phyloP scores from a whole-genome alignment of 2,888 invertebrate genomes.

The Schizotus pectinicornis region DNA sequence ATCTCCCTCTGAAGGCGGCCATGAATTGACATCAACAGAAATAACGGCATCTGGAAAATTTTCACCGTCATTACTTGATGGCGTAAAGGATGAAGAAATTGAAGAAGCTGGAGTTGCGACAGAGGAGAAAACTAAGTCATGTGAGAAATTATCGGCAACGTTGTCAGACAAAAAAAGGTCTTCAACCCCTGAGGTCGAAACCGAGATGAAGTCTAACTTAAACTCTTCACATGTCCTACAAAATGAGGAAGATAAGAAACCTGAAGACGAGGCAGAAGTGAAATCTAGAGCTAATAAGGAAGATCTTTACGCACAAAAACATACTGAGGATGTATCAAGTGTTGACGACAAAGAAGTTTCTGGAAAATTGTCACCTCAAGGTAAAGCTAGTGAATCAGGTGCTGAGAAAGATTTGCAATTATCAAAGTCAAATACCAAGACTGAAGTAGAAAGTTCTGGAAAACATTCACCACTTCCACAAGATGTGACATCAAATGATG shows the following conservation, averaged over 20 bases:
- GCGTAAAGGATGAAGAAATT: slow-evolving; percentile 9
- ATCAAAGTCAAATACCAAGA: background rate
- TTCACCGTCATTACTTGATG: slow-evolving; percentile 12
- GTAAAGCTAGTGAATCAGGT: background rate
- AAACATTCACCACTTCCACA: background rate
- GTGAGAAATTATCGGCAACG: background rate
- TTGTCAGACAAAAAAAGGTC: too few species aligned
- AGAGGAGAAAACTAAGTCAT: slow-evolving; percentile 3
- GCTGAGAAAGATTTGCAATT: too few species aligned
- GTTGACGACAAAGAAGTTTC: background rate
- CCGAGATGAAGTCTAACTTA: too few species aligned
- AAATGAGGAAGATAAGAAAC: too few species aligned
- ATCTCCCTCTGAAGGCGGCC: slow-evolving; percentile 34
- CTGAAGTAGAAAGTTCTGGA: background rate
- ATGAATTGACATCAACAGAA: slow-evolving; percentile 14
- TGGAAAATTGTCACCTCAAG: background rate
- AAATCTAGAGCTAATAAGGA: too few species aligned
- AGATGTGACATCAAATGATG: background rate
- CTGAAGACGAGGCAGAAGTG: too few species aligned
- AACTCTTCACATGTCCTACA: too few species aligned
- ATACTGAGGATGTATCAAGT: too few species aligned
- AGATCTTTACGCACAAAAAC: too few species aligned
- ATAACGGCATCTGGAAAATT: slow-evolving; percentile 23
- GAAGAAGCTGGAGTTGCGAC: background rate
- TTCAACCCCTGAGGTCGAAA: too few species aligned